Evolutionary conservation across 2,797 vertebrate genomes (phyloP), one percentile per base, ranked within the genome.

Genomic region (Microchirus variegatus): DNA sequence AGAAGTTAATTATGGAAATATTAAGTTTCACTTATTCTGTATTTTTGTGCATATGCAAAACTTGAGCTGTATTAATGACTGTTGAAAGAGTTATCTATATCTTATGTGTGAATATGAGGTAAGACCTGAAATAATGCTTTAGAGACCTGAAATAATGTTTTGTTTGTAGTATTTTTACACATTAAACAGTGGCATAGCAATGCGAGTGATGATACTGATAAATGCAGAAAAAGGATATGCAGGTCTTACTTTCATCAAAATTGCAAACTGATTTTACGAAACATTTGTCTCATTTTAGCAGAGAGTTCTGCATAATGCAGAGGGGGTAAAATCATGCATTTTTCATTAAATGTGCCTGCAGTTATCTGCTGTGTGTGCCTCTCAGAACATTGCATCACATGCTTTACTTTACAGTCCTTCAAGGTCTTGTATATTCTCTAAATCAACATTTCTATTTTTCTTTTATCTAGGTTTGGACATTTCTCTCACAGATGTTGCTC

Each of bases 301-400:
- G 10, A 31, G 7, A 52, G 22, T 15, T 38, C 62, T 50, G 41
- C 3, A 31, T 18, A 13, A 42, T 15, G 13, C 15, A 41, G n/a
- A 18, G n/a, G 13, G 38, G 42, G 71, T 82, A 66, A 66, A 71
- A 76, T 80, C 63, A 77, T 75, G 80, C 64, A 53, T 19, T 19
- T 58, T 50, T 72, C 59, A 77, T 76, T 70, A 74, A 37, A 10
- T 3, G 19, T 42, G 22, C 47, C 42, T 63, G 37, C 35, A 66
- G 48, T 59, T 58, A 10, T 10, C 10, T 3, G 10, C 31, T 5
- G 5, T 31, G 31, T 31, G 31, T 31, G 31, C 31, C 31, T 31
- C 31, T 31, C 31, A 31, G 31, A 31, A 31, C 31, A 31, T 31
- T 5, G 31, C 31, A 31, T 31, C 31, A 31, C 31, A 31, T 31